Evolutionary conservation across 2,888 invertebrate genomes (phyloP), one percentile per base, ranked within the genome.

Genomic region (Alviniconcha strummeri): DNA sequence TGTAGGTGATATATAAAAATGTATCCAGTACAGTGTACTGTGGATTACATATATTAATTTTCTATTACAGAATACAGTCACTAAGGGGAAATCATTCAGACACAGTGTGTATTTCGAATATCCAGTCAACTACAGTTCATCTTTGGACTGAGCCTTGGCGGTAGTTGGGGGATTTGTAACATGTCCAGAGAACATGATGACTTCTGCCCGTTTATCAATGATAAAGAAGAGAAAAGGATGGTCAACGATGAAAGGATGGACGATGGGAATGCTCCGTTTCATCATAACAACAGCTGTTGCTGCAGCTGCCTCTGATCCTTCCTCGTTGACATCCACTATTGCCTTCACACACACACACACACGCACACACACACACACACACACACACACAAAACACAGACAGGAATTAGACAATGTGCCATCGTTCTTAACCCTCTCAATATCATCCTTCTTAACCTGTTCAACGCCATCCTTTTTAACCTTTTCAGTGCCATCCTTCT

Each of bases 291-390:
- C 88, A 71, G 85, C 90, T n/a, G 89, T 92, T 11, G 92, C 91
- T 4, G 92, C 92, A 15, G 93, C 92, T 5, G 93, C 92, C 79
- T 92, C 92, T 1, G 91, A 89, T 0, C 92, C 93, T 81, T 92
- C 91, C 84, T 93, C 93, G 81, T 91, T 91, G 1, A 93, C 92
- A 69, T 93, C 91, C 19, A 93, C 87, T 83, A 91, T 92, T 4
- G 93, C 92, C 86, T 93, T 92, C 72, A 72, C 36, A 36, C 72
- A 72, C 72, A 72, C 72, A 72, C 7, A 36, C 36, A 36, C 6
- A 11, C 8, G 1, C 17, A 15, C 19, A 36, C 19, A 72, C 11
- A 72, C 72, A 72, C 36, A 36, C 72, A 72, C 72, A 72, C 72
- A 72, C 7, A 36, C 36, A 36, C 6, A 11, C 8, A 15, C 17